phyloP scores from a whole-genome alignment of 2,888 invertebrate species.

The Pasiphila rectangulata region DNA sequence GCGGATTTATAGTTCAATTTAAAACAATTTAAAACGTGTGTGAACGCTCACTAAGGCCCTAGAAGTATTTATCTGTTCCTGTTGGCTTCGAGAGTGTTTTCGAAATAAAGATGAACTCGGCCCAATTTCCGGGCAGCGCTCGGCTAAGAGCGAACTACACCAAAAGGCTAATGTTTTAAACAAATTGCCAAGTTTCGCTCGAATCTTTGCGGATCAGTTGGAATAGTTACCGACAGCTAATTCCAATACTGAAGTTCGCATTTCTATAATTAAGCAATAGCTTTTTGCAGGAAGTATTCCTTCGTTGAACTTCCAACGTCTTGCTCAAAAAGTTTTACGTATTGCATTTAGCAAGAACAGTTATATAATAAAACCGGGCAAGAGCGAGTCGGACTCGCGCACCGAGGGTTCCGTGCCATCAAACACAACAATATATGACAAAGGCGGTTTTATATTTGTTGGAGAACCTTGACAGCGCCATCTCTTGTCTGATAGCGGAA shows the following conservation, averaged over 20 bases:
- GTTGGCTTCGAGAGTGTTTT: too few species aligned
- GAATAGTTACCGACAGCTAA: slow-evolving; percentile 48
- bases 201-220: slow-evolving; percentile 40
- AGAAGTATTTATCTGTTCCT: too few species aligned
- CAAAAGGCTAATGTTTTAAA: slow-evolving; percentile 57
- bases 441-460: too few species aligned
- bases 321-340: slow-evolving; percentile 7
- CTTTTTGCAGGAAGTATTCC: slow-evolving; percentile 17
- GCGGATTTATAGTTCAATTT: too few species aligned
- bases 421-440: too few species aligned
- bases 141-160: slow-evolving; percentile 48
- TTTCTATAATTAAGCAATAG: slow-evolving; percentile 36
- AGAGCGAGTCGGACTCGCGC: too few species aligned
- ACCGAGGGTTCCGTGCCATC: too few species aligned
- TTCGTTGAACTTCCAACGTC: slow-evolving; percentile 5
- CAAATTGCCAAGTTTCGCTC: slow-evolving; percentile 50
- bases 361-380: not conserved
- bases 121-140: not conserved
- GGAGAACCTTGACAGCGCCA: too few species aligned
- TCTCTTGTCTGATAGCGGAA: too few species aligned
- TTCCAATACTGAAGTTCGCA: slow-evolving; percentile 39
- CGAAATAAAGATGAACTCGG: not conserved
- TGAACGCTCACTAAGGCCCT: too few species aligned
- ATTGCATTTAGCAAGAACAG: not conserved
- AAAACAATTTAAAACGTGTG: too few species aligned